These are phyloP conservation scores for Crocidura indochinensis DNA, from an alignment of 2,797 vertebrate genomes.

Conservation along the genomic window DNA sequence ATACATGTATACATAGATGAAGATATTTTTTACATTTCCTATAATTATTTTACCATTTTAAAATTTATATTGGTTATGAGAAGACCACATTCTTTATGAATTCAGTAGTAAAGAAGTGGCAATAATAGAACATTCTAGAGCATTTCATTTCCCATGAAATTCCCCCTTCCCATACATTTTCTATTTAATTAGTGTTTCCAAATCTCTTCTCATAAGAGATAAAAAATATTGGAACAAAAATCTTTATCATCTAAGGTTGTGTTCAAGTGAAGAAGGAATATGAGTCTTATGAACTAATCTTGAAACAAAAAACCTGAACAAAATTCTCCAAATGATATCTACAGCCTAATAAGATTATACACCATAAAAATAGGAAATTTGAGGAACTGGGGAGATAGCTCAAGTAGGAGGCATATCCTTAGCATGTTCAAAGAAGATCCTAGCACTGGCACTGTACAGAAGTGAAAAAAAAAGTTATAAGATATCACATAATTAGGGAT, in stretches of 20 bases:
- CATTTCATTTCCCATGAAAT: neutral
- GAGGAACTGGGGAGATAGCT: no score
- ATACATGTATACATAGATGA: no score
- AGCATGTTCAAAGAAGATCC: no score
- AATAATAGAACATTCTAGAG: neutral
- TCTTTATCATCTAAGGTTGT: neutral
- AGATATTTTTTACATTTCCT: no score
- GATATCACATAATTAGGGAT: no score
- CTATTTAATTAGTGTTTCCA: neutral
- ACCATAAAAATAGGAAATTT: neutral
- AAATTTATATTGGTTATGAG: neutral
- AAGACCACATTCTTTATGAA: neutral
- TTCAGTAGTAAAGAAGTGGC: neutral
- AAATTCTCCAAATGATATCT: neutral
- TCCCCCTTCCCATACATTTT: neutral
- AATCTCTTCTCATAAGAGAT: neutral
- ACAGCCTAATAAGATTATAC: neutral
- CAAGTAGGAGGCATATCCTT: no score
- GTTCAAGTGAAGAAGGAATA: neutral
- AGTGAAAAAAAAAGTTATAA: no score
- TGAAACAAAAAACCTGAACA: neutral
- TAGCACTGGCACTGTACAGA: no score
- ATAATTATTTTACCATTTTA: no score
- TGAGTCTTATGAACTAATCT: neutral
- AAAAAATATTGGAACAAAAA: neutral